Percentiles rank a stretch among this genome's conserved stretches.
Evolutionary conservation across 2,888 invertebrate genomes (phyloP).

Genomic region (Agrotis exclamationis): DNA sequence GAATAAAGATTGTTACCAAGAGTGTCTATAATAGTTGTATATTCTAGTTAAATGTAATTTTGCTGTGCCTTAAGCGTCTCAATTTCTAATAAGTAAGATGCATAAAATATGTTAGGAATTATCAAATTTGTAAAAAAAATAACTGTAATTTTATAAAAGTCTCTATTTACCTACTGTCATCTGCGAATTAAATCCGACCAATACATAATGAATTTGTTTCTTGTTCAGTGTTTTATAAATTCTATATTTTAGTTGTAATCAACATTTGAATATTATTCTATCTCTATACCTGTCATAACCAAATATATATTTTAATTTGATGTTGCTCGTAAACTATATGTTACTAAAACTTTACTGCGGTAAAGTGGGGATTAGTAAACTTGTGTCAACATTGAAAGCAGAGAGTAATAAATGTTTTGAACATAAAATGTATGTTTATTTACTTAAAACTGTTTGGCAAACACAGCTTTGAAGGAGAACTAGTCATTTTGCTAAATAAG

Average conservation of each 20-base stretch:
- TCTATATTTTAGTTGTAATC: slow-evolving; percentile 57
- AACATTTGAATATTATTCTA: slow-evolving; percentile 50
- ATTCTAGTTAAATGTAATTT: slow-evolving; percentile 88
- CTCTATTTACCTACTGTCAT: slow-evolving; percentile 79
- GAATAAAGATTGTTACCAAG: slow-evolving; percentile 86
- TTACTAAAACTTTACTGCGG: slow-evolving; percentile 72
- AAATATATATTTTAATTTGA: slow-evolving; percentile 69
- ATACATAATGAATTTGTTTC: slow-evolving; percentile 69
- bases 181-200: slow-evolving; percentile 74
- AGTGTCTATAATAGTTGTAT: slow-evolving; percentile 83
- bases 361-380: slow-evolving; percentile 77
- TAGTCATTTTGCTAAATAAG: no score
- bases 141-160: slow-evolving; percentile 83
- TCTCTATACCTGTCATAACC: slow-evolving; percentile 60
- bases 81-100: slow-evolving; percentile 88
- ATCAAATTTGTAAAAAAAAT: slow-evolving; percentile 84
- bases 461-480: background rate
- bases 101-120: slow-evolving; percentile 78
- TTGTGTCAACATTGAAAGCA: slow-evolving; percentile 79
- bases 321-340: slow-evolving; percentile 70
- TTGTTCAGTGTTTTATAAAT: slow-evolving; percentile 53
- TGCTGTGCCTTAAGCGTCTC: slow-evolving; percentile 91
- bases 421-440: slow-evolving; percentile 66
- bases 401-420: slow-evolving; percentile 87
- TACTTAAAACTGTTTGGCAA: background rate